Percentiles rank a stretch among this genome's conserved stretches.
phyloP scores from a whole-genome alignment of 2,113 vertebrate species.

The Chaetorhynchus papuensis region DNA sequence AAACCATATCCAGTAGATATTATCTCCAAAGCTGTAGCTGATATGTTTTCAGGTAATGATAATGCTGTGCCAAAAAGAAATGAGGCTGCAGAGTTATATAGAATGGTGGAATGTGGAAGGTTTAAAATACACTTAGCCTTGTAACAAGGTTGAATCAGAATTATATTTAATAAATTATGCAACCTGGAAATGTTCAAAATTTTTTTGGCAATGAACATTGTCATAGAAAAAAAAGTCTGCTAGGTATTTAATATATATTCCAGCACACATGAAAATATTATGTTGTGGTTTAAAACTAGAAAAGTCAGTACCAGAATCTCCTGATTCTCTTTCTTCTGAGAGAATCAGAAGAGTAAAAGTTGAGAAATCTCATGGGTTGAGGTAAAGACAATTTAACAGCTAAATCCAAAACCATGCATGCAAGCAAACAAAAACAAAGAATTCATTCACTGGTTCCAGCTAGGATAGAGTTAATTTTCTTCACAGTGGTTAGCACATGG shows the following conservation, averaged over 20 bases:
- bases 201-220: neutral
- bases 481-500: neutral
- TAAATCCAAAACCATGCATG: neutral
- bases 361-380: neutral
- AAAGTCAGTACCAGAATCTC: neutral
- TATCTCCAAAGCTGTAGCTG: neutral
- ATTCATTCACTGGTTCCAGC: neutral
- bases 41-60: neutral
- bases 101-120: neutral
- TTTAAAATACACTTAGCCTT: neutral
- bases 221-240: neutral
- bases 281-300: neutral
- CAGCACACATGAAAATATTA: neutral
- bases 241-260: neutral
- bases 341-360: neutral
- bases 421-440: neutral
- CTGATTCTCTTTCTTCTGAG: neutral
- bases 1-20: neutral
- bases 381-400: neutral
- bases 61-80: neutral
- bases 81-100: neutral
- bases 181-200: neutral
- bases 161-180: neutral
- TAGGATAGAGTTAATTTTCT: neutral
- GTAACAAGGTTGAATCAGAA: neutral